Base-by-base conservation (phyloP, 2,797 vertebrate species). In the Thaleichthys pacificus region DNA sequence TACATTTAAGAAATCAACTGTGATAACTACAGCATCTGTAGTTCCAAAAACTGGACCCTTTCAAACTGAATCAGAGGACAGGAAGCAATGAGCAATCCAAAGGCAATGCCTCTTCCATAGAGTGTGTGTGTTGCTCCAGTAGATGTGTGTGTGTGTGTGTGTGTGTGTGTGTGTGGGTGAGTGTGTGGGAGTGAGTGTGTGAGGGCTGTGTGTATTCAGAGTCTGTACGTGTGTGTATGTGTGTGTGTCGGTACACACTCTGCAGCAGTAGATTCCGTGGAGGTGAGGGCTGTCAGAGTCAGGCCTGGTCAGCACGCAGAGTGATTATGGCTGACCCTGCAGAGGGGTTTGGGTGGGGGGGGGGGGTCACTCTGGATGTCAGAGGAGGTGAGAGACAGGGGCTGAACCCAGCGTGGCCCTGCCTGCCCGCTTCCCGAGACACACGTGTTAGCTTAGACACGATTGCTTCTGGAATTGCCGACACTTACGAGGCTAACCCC, bases 401-500 rank as follows among this genome's bases (percentile, higher is more conserved):
- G 82, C 64, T 83, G 85, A 84, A 84, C 75, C 83, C 66, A 17
- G 75, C 74, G 70, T 80, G 77, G 77, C 82, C 79, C 74, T 68
- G 68, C 79, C 85, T 84, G 73, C 80, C 11, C 76, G 77, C 75
- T 14, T 56, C 77, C 68, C 74, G 69, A 74, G 62, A 75, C 64
- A 56, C 76, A 70, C 71, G 51, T 84, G 83, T 84, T 84, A 79
- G 82, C 87, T 88, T 82, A 82, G 81, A 84, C 75, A 77, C 85
- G 86, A 89, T 88, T 80, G 81, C 84, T 80, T 83, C 79, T 81
- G 85, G 73, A 88, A 89, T 87, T 88, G 84, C 76, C 77, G 76
- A 79, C 84, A 84, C 82, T 86, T 85, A 86, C 80, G 72, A 72
- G 73, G 73, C 82, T 80, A 85, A 85, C 74, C 82, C 65, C 84